Evolutionary conservation across 2,797 vertebrate species (phyloP).

Genomic region (Melopsittacus undulatus): DNA sequence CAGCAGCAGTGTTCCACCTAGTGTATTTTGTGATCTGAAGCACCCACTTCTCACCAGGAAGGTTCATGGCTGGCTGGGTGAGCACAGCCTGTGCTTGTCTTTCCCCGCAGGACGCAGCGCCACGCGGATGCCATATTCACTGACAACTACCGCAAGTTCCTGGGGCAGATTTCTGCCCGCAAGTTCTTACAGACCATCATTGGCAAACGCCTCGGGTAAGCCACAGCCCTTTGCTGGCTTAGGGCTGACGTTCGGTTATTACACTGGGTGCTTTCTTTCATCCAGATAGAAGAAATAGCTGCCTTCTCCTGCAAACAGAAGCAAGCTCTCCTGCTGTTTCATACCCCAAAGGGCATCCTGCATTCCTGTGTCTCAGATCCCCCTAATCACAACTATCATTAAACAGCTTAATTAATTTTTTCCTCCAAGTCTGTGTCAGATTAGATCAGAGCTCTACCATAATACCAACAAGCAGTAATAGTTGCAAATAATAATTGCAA

Average conservation of each 20-base stretch:
- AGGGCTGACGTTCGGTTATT: background rate
- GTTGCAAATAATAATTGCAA: background rate
- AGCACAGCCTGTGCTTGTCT: background rate
- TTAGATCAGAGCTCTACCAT: background rate
- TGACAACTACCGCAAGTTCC: slow-evolving; percentile 92
- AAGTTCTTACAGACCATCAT: slow-evolving; percentile 92
- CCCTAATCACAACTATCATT: background rate
- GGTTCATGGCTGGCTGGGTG: background rate
- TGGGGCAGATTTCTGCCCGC: slow-evolving; percentile 90
- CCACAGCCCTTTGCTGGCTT: background rate
- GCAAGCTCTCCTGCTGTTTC: background rate
- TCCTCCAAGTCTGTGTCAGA: background rate
- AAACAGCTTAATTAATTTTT: slow-evolving; percentile 10
- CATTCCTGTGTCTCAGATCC: background rate
- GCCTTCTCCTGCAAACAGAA: background rate
- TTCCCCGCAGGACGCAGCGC: slow-evolving; percentile 80
- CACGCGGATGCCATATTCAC: slow-evolving; percentile 95
- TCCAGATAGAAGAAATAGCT: background rate
- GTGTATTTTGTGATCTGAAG: background rate
- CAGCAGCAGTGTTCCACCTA: background rate
- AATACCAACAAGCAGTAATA: background rate
- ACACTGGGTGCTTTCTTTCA: background rate
- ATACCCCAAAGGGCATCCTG: background rate
- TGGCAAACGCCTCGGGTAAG: slow-evolving; percentile 88
- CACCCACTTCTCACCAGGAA: background rate